These are phyloP conservation scores for Hippocampus mohnikei DNA, from an alignment of 2,113 vertebrate genomes.

Conservation along the genomic window DNA sequence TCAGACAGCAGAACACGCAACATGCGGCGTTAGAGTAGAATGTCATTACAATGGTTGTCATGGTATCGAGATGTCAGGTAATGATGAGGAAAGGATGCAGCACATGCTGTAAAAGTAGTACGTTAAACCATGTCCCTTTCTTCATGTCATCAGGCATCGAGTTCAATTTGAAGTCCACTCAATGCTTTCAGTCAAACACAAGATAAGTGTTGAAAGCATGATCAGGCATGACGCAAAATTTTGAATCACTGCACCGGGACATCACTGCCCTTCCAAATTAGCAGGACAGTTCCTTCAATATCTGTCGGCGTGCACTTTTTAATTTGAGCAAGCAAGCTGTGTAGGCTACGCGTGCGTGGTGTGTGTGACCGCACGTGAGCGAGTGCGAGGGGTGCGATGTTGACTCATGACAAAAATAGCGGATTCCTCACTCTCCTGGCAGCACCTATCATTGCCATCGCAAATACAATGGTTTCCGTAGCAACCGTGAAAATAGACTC, in stretches of 20 bases:
- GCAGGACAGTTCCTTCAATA: background rate
- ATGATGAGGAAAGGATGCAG: slow-evolving; percentile 14
- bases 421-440: slow-evolving; percentile 69
- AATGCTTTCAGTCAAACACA: too few relatives aligned
- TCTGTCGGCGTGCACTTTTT: background rate
- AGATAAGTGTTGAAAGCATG: too few relatives aligned
- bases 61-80: slow-evolving; percentile 36
- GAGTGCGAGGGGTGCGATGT: slow-evolving; percentile 57
- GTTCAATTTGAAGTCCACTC: too few relatives aligned
- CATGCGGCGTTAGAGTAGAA: slow-evolving; percentile 16
- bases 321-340: background rate
- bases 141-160: too few relatives aligned
- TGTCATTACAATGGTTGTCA: slow-evolving; percentile 47
- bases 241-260: background rate
- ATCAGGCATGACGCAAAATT: too few relatives aligned
- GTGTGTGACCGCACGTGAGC: slow-evolving; percentile 17
- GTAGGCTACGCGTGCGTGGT: background rate
- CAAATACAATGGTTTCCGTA: slow-evolving; percentile 82
- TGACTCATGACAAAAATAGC: slow-evolving; percentile 79
- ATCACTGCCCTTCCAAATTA: background rate
- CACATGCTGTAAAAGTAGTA: slow-evolving; percentile 15
- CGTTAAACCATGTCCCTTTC: background rate
- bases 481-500: slow-evolving; percentile 78
- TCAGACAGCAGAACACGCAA: slow-evolving; percentile 15
- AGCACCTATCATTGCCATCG: slow-evolving; percentile 73